Base-by-base conservation (phyloP, 2,888 invertebrate species). In the Cephus spinipes region DNA sequence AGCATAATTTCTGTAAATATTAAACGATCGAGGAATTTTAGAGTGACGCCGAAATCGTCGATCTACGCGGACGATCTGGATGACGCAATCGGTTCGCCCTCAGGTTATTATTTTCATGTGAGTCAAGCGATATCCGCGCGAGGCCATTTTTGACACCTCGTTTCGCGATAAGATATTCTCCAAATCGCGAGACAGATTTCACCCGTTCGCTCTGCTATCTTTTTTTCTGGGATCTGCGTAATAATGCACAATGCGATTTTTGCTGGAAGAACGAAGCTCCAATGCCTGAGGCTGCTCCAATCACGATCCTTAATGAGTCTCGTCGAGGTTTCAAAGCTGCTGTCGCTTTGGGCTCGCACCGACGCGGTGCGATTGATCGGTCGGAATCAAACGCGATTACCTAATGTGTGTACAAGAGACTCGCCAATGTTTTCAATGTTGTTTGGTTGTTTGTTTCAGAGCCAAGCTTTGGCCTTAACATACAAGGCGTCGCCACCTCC, bases 401-500 rank as follows among this genome's bases (percentile, higher is more conserved):
- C 23, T 55, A 55, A 55, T 9, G 9, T 6, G 9, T 4, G 2
- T 55, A 55, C 15, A 23, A 55, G 55, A 23, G 55, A 55, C 23
- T 55, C 9, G 23, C 0, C 23, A 55, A 55, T 6, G 23, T 55
- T 55, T 23, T 55, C 55, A 55, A 55, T 55, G 23, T 55, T 55
- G 55, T 55, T 23, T 55, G 9, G 55, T 55, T 55, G 82, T 78
- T 79, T 84, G 85, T 92, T 93, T 77, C 92, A 95, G 95, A 94
- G 94, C 88, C 95, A 95, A 90, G 95, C 95, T 76, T 90, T 95
- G 90, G 94, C 95, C 79, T 91, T 95, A 89, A 95, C 95, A 82
- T 93, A 94, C 89, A 91, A 92, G 87, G 92, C 92, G 85, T 92
- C 93, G 76, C 92, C 93, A 82, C 91, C 92, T 83, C 91, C 91